These are phyloP conservation scores for Lytechinus variegatus DNA, from an alignment of 35 echinoderm and acorn worm species.

Conservation along the genomic window DNA sequence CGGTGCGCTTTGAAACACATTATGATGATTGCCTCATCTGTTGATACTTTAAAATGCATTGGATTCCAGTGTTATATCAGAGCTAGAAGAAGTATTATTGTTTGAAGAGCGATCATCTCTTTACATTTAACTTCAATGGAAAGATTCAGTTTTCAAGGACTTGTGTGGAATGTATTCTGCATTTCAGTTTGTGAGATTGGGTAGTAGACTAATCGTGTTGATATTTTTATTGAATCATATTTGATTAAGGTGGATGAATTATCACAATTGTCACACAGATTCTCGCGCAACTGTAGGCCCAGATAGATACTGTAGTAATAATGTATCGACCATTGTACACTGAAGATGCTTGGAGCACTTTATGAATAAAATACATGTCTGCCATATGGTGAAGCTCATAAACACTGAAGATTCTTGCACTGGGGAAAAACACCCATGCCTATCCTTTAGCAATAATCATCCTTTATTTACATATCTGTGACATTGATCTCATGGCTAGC, in stretches of 20 bases:
- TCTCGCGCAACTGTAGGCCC: background rate
- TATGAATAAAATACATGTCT: background rate
- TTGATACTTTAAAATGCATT: background rate
- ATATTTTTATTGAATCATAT: background rate
- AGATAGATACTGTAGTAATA: background rate
- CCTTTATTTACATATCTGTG: background rate
- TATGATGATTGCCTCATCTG: background rate
- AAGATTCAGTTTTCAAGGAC: too few relatives aligned
- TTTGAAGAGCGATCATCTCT: too few relatives aligned
- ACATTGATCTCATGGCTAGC: background rate
- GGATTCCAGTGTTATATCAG: too few relatives aligned
- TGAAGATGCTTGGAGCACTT: background rate
- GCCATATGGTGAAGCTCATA: background rate
- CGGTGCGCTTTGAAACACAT: background rate
- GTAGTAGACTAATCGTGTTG: background rate
- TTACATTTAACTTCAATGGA: too few relatives aligned
- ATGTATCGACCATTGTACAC: background rate
- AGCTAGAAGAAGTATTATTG: too few relatives aligned
- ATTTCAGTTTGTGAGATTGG: too few relatives aligned
- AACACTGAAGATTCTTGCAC: background rate
- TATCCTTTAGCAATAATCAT: background rate
- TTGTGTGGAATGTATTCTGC: too few relatives aligned
- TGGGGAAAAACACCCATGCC: background rate
- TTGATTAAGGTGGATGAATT: background rate
- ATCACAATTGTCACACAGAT: background rate